phyloP scores from a whole-genome alignment of 2,113 vertebrate genomes.

The Sinosuthora webbiana region DNA sequence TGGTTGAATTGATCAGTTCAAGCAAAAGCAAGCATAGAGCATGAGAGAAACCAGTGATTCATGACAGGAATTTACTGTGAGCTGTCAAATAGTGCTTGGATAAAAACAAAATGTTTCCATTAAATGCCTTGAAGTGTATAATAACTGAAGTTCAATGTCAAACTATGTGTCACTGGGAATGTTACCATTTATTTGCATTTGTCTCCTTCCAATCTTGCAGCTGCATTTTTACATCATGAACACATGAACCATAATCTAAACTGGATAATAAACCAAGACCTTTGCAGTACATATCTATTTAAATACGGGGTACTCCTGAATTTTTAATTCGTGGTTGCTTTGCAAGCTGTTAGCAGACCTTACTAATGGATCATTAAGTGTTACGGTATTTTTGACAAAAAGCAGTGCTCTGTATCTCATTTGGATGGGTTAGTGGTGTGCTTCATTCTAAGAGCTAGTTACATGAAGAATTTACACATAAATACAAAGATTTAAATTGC shows the following conservation, averaged over 20 bases:
- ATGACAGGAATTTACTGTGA: background rate
- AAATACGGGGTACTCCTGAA: background rate
- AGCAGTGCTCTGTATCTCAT: fast-evolving
- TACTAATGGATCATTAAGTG: background rate
- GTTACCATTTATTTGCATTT: background rate
- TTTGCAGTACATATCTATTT: background rate
- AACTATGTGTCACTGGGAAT: background rate
- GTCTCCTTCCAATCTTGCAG: background rate
- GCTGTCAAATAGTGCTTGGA: background rate
- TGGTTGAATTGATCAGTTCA: background rate
- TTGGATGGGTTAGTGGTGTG: background rate
- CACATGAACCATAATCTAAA: background rate
- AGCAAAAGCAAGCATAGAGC: background rate
- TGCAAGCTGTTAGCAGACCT: background rate
- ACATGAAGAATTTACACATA: background rate
- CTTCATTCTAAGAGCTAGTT: background rate
- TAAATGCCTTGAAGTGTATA: background rate
- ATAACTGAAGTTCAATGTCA: background rate
- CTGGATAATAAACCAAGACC: background rate
- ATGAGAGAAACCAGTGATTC: background rate
- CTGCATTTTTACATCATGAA: background rate
- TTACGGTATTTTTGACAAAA: background rate
- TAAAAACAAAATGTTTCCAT: background rate
- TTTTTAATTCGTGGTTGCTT: background rate
- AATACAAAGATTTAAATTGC: background rate